Evolutionary conservation across 2,113 vertebrate genomes (phyloP), one percentile per base, ranked within the genome.

Genomic region (Mesitornis unicolor): DNA sequence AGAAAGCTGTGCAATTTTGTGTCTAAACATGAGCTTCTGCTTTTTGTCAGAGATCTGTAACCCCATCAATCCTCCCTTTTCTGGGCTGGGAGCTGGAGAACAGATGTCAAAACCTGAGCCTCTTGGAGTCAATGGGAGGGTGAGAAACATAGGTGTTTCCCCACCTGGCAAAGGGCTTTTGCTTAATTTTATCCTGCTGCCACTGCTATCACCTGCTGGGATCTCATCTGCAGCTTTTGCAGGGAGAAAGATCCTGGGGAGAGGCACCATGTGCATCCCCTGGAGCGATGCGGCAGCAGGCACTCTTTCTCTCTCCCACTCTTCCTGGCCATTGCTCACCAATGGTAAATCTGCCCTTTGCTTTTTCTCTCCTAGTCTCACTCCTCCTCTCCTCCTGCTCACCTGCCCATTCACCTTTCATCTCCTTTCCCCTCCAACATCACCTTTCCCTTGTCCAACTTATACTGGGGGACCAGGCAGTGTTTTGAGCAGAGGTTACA

Each of bases 1-100:
- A 60, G 68, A 94, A 92, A 89, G 54, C 75, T 81, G 71, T 84
- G 95, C 79, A 63, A 3, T 94, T 93, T 90, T 59, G 25, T 56
- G 60, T 69, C 85, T 93, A 80, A 95, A 87, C 29, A 53, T 6
- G 4, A 95, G 70, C 51, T 91, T 88, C 43, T 89, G 73, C 71
- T 95, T 95, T 87, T 65, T 20, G 4, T 36, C 29, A 10, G 45
- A 84, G 80, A 51, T 73, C 82, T 74, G 90, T 74, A 61, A 47
- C 40, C 42, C 35, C 53, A 74, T 75, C 17, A 38, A 84, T 91
- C 56, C 78, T 71, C 56, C 19, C 25, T 68, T 56, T 47, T 36
- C 76, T 73, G 31, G 33, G 61, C 48, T 29, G 16, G 61, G 74
- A 96, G 61, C 26, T 16, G 38, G 57, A 80, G 60, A 78, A 69